Evolutionary conservation across 2,113 vertebrate species (phyloP).

Genomic region (Entomyzon cyanotis): DNA sequence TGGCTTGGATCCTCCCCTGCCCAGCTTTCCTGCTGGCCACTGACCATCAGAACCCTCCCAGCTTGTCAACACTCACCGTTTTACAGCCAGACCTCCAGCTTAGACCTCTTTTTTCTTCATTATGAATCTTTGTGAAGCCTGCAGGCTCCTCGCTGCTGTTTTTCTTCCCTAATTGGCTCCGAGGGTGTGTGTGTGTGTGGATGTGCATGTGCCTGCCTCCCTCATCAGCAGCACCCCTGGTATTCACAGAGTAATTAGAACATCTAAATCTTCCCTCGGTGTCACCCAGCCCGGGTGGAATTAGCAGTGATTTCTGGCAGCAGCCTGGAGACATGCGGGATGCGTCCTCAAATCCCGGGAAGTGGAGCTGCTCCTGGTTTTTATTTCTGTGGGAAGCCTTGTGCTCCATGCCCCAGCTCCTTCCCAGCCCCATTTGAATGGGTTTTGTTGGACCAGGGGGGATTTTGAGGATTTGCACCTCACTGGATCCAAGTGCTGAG

Average conservation of each 20-base stretch:
- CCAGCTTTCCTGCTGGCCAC: background rate
- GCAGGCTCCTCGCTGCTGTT: conserved; percentile 7
- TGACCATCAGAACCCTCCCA: background rate
- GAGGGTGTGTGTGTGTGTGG: background rate
- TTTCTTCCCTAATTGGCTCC: conserved; percentile 42
- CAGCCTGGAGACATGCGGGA: background rate
- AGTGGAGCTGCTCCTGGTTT: background rate
- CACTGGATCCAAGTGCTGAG: background rate
- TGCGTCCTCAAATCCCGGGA: conserved; percentile 14
- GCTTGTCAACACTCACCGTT: background rate
- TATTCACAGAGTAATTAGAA: conserved; percentile 54
- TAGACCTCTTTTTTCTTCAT: background rate
- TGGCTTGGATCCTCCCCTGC: background rate
- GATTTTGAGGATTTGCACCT: background rate
- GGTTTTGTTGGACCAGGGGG: background rate
- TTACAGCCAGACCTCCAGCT: background rate
- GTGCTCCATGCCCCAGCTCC: background rate
- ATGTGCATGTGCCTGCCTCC: conserved; percentile 48
- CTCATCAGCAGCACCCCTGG: conserved; percentile 54
- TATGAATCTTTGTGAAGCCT: background rate
- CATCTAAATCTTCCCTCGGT: conserved; percentile 48
- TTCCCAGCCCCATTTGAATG: fast-evolving
- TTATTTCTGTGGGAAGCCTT: background rate
- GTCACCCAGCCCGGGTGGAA: conserved; percentile 24
- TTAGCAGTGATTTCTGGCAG: conserved; percentile 19